phyloP scores from a whole-genome alignment of 2,113 vertebrate genomes.

The Sorex fumeus region DNA sequence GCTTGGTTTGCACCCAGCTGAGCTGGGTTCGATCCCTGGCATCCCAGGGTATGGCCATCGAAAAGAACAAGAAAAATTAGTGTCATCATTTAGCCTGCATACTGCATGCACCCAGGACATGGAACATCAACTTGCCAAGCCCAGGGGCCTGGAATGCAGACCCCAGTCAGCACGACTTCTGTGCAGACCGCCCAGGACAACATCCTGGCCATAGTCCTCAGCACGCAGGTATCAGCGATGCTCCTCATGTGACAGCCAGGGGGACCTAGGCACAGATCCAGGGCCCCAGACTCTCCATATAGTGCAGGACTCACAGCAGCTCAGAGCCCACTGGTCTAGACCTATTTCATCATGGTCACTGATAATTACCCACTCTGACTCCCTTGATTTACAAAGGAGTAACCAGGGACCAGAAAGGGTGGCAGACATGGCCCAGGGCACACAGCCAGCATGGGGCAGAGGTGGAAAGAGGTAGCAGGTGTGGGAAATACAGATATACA shows the following conservation, averaged over 20 bases:
- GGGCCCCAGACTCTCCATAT: not conserved
- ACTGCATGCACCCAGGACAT: no score
- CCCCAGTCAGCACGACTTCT: not conserved
- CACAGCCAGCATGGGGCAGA: not conserved
- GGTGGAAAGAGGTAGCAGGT: not conserved
- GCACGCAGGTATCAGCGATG: no score
- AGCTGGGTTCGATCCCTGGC: no score
- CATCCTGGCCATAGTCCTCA: not conserved
- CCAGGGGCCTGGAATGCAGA: no score
- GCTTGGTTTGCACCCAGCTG: no score
- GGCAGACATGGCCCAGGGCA: not conserved
- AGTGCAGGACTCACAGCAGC: not conserved
- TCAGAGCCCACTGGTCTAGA: not conserved
- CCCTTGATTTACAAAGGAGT: slow-evolving; percentile 20
- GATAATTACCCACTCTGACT: not conserved
- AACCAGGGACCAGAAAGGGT: not conserved
- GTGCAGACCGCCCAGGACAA: not conserved
- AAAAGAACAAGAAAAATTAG: not conserved
- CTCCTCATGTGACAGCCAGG: not conserved
- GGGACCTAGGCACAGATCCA: not conserved
- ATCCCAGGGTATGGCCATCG: no score
- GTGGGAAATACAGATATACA: not conserved
- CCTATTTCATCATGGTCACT: not conserved
- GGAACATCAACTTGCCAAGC: no score
- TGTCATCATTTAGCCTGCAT: no score